phyloP scores from a whole-genome alignment of 2,797 vertebrate genomes.

The Pelobates cultripes region DNA sequence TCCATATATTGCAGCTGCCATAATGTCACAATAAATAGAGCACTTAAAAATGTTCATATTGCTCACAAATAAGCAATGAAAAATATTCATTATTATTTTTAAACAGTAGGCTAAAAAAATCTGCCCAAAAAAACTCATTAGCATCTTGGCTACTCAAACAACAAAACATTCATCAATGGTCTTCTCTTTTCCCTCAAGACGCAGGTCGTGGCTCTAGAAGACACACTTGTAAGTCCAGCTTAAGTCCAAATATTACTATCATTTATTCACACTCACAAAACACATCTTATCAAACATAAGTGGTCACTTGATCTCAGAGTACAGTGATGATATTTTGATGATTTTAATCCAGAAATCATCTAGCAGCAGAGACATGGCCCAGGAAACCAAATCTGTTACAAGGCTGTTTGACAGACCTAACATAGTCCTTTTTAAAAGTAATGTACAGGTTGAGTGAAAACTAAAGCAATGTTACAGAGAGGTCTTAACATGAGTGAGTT shows the following conservation, averaged over 20 bases:
- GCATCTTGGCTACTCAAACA: background rate
- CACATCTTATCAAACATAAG: background rate
- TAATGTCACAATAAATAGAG: background rate
- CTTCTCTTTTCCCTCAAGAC: too few relatives aligned
- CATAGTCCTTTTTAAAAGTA: background rate
- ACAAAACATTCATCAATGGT: background rate
- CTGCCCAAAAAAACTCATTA: background rate
- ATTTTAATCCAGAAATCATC: background rate
- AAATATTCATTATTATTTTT: too few relatives aligned
- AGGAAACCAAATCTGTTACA: background rate
- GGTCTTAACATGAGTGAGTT: too few relatives aligned
- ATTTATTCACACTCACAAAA: background rate
- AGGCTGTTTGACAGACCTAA: background rate
- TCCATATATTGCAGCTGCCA: conserved; percentile 4
- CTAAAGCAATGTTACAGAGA: background rate
- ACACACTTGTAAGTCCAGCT: background rate
- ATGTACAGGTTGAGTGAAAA: background rate
- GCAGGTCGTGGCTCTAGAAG: background rate
- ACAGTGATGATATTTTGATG: background rate
- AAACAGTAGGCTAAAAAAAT: background rate
- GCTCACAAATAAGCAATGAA: background rate
- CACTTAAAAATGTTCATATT: background rate
- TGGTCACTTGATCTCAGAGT: background rate
- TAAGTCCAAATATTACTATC: background rate
- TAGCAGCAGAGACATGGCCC: background rate